Evolutionary conservation across 2,113 vertebrate genomes (phyloP).

Genomic region (Python bivittatus): DNA sequence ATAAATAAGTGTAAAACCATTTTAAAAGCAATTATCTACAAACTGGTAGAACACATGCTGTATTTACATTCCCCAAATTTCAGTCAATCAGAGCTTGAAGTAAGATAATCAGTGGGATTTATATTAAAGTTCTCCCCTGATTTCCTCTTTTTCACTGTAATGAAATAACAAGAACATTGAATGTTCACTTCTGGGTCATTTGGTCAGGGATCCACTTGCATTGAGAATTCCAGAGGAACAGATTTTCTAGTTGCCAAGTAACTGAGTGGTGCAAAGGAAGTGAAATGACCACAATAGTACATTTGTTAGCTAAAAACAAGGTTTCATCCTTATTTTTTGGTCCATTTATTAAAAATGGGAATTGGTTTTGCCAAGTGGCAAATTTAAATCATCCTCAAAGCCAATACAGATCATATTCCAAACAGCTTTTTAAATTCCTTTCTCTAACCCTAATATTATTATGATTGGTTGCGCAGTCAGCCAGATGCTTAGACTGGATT

Average conservation of each 20-base stretch:
- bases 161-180: neutral
- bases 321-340: neutral
- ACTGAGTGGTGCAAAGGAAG: neutral
- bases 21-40: neutral
- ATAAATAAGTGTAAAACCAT: neutral
- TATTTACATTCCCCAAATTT: neutral
- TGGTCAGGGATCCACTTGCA: neutral
- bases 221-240: neutral
- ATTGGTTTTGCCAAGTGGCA: neutral
- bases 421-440: neutral
- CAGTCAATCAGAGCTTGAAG: neutral
- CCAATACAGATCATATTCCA: neutral
- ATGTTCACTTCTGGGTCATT: neutral
- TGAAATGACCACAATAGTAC: neutral
- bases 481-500: no score
- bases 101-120: neutral
- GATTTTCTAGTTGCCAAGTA: neutral
- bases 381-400: neutral
- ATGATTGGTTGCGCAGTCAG: no score
- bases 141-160: neutral
- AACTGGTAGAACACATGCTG: neutral
- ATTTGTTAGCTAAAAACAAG: neutral
- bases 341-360: neutral
- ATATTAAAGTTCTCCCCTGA: neutral
- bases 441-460: neutral